phyloP scores from a whole-genome alignment of 2,113 vertebrate genomes.

The Rutilus rutilus region DNA sequence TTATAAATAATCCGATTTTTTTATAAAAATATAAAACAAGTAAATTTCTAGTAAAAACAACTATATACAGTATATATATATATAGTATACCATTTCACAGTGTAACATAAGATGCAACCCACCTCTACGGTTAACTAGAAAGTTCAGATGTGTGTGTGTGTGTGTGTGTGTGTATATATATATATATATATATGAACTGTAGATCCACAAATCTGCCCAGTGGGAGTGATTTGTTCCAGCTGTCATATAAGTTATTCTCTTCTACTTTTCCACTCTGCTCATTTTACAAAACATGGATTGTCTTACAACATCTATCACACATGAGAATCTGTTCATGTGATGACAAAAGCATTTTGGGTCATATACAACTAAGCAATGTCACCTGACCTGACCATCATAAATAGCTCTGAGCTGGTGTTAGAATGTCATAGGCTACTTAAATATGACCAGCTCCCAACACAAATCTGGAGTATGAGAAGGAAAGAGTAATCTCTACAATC shows the following conservation, averaged over 20 bases:
- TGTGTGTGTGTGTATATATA: too few species aligned
- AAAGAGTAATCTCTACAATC: not conserved
- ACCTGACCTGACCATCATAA: not conserved
- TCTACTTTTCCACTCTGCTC: constrained; percentile 17
- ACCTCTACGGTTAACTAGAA: too few species aligned
- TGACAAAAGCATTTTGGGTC: not conserved
- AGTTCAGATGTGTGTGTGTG: too few species aligned
- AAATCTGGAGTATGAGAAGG: not conserved
- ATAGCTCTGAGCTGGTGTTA: constrained; percentile 4
- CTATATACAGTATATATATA: too few species aligned
- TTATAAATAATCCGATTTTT: too few species aligned
- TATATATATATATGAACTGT: not conserved
- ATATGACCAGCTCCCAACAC: not conserved
- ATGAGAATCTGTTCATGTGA: not conserved
- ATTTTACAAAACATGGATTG: not conserved
- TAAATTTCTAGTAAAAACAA: too few species aligned
- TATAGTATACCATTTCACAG: too few species aligned
- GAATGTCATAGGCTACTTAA: not conserved
- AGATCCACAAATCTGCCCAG: not conserved
- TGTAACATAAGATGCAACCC: too few species aligned
- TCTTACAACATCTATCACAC: not conserved
- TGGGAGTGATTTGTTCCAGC: not conserved
- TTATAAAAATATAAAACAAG: too few species aligned
- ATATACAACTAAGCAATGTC: not conserved
- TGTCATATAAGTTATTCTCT: not conserved